Percentiles rank a stretch among this genome's conserved stretches.
Conservation (phyloP, 2,113 vertebrate species). For the Triplophysa siluroides region DNA sequence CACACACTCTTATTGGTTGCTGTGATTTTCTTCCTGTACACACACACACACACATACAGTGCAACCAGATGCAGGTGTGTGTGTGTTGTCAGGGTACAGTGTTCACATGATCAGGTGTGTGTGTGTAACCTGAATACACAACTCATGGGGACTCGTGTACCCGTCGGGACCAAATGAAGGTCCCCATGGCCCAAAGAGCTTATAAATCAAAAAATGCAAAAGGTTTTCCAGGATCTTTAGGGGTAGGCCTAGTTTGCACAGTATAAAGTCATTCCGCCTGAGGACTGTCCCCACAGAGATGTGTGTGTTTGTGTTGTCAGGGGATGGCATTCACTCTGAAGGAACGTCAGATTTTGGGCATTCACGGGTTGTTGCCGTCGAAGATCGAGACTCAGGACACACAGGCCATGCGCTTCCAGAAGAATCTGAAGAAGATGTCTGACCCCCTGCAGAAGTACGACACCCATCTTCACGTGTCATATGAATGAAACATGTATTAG, state of each 20-base stretch:
- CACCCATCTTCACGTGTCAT: not conserved
- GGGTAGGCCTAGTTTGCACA: not conserved
- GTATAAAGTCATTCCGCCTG: too few species aligned
- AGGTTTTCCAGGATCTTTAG: too few species aligned
- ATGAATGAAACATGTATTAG: too few species aligned
- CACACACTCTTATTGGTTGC: not conserved
- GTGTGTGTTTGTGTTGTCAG: slow-evolving; percentile 54
- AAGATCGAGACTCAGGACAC: slow-evolving; percentile 96
- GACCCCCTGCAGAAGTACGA: slow-evolving; percentile 91
- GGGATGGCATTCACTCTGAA: slow-evolving; percentile 94
- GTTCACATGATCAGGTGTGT: not conserved
- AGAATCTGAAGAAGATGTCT: slow-evolving; percentile 86
- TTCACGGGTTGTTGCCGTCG: slow-evolving; percentile 92
- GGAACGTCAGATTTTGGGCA: slow-evolving; percentile 91
- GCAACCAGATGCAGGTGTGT: slow-evolving; percentile 9
- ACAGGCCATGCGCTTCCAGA: slow-evolving; percentile 93
- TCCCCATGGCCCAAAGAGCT: too few species aligned
- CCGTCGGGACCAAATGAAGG: too few species aligned
- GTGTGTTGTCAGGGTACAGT: not conserved
- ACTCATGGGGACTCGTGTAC: too few species aligned
- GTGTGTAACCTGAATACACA: too few species aligned
- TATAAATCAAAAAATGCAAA: too few species aligned
- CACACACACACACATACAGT: not conserved
- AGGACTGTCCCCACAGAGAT: too few species aligned
- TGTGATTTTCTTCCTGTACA: not conserved